Conservation (phyloP, 2,888 invertebrate genomes). For the Hyppa rectilinea region DNA sequence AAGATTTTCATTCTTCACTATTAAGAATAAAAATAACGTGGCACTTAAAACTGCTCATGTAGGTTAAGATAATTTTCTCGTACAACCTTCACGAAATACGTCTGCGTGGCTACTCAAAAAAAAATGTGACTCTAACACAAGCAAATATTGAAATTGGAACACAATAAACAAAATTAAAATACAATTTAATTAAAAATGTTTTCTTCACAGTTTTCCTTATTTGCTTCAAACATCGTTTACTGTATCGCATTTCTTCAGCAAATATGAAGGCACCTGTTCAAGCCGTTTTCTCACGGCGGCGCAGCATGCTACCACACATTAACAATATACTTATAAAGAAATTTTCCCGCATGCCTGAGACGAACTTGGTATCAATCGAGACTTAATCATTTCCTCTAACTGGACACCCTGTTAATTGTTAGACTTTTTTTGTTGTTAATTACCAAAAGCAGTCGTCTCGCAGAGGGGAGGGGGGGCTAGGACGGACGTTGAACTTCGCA, state of each 20-base stretch:
- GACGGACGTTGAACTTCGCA: constrained; percentile 87
- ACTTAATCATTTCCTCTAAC: constrained; percentile 76
- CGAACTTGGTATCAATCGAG: constrained; percentile 40
- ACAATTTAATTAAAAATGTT: not conserved
- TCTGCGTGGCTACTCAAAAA: too few species aligned
- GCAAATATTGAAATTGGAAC: not conserved
- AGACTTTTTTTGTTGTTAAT: constrained; percentile 82
- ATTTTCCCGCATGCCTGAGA: constrained; percentile 8
- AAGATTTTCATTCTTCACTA: too few species aligned
- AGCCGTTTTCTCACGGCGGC: constrained; percentile 10
- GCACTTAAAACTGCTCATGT: too few species aligned
- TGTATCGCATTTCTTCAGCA: constrained; percentile 15
- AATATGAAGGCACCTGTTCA: constrained; percentile 35
- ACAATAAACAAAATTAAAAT: constrained; percentile 10
- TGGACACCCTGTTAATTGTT: constrained; percentile 79
- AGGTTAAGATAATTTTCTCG: constrained; percentile 35
- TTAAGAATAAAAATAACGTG: too few species aligned
- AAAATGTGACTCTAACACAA: too few species aligned
- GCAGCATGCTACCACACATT: constrained; percentile 12
- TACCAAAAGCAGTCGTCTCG: constrained; percentile 83
- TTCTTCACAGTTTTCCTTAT: too few species aligned
- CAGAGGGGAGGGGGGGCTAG: constrained; percentile 78
- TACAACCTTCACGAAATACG: constrained; percentile 3
- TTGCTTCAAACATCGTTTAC: too few species aligned
- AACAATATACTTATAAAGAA: constrained; percentile 32